Percentiles rank a stretch among this genome's conserved stretches.
phyloP scores from a whole-genome alignment of 2,113 vertebrate species.

The Emberiza fucata region DNA sequence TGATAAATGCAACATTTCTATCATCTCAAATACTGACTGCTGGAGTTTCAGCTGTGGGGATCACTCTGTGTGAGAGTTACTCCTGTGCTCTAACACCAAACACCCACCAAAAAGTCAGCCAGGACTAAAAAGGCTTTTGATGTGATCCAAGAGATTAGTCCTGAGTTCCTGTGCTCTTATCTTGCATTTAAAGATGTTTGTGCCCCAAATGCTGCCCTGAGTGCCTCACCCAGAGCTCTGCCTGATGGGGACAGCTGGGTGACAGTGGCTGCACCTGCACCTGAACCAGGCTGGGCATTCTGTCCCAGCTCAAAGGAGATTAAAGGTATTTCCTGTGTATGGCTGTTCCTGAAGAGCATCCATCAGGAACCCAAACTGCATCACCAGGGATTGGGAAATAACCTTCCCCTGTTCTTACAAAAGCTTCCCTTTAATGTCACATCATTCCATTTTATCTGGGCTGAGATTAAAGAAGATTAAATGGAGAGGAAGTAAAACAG shows the following conservation, averaged over 20 bases:
- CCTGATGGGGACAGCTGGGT: background rate
- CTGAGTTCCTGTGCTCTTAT: background rate
- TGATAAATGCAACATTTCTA: background rate
- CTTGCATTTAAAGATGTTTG: background rate
- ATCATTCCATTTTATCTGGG: background rate
- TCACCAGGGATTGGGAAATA: background rate
- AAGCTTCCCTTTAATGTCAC: background rate
- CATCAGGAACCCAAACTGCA: background rate
- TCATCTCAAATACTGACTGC: background rate
- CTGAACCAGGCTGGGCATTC: background rate
- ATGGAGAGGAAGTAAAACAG: background rate
- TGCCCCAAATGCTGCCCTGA: background rate
- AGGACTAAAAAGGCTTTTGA: background rate
- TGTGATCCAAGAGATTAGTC: background rate
- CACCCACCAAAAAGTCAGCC: too few species aligned
- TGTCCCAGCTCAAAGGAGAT: background rate
- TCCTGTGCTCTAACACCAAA: background rate
- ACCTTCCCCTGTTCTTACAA: background rate
- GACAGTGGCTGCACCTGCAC: background rate
- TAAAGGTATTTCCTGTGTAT: background rate
- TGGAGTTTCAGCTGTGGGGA: background rate
- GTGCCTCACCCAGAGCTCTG: background rate
- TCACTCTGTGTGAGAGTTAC: background rate
- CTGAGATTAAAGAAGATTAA: background rate
- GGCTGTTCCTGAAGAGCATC: background rate